These are phyloP conservation scores for Nomada fucata DNA, from an alignment of 2,888 invertebrate genomes.

Conservation along the genomic window DNA sequence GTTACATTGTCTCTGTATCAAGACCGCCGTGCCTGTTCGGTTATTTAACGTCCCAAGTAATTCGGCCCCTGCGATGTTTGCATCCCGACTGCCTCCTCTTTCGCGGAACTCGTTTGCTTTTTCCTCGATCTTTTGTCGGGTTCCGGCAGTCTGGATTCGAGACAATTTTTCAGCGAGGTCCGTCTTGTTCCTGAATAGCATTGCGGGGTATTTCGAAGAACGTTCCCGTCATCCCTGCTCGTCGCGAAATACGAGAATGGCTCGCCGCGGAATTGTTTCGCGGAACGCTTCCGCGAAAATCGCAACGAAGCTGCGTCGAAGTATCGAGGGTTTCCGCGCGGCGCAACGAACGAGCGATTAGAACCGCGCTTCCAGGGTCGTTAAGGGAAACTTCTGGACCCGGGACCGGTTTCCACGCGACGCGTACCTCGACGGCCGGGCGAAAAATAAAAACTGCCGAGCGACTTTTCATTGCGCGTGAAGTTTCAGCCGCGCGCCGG, in stretches of 20 bases:
- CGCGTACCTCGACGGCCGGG: background rate
- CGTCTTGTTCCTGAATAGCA: constrained; percentile 22
- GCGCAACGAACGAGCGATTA: constrained; percentile 8
- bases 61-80: constrained; percentile 25
- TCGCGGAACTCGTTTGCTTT: constrained; percentile 5
- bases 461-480: constrained; percentile 32
- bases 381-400: too few species aligned
- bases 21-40: constrained; percentile 26
- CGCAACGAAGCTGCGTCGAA: too few species aligned
- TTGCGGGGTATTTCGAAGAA: background rate
- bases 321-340: too few species aligned
- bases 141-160: constrained; percentile 13
- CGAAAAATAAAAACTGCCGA: background rate
- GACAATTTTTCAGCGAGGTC: constrained; percentile 18
- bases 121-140: background rate
- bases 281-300: too few species aligned
- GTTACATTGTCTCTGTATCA: constrained; percentile 40
- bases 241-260: background rate
- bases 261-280: too few species aligned
- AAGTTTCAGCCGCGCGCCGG: background rate
- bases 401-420: background rate
- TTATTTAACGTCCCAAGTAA: constrained; percentile 32
- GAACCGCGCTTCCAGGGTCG: too few species aligned
- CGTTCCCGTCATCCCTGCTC: background rate
- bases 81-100: background rate